Evolutionary conservation across 2,888 invertebrate genomes (phyloP).

Genomic region (Theretra japonica): DNA sequence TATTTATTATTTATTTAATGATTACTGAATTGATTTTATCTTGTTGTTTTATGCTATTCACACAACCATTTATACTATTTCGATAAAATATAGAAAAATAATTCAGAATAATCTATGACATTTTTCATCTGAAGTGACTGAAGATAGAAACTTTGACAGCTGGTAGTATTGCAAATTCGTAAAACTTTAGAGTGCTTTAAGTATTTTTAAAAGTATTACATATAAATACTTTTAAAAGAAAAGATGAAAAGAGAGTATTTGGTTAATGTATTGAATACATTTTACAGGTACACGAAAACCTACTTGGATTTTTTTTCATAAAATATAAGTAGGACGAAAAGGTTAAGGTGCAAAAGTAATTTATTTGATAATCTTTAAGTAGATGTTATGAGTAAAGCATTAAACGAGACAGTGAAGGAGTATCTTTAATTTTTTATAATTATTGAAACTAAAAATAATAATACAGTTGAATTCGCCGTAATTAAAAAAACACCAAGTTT

Average conservation of each 20-base stretch:
- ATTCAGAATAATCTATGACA: not conserved
- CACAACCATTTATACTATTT: not conserved
- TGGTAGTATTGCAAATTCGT: conserved; percentile 5
- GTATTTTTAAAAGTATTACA: conserved; percentile 18
- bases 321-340: not conserved
- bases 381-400: no score
- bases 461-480: no score
- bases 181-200: conserved; percentile 12
- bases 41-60: no score
- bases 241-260: conserved; percentile 3
- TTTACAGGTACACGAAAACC: not conserved
- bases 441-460: no score
- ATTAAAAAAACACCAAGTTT: no score
- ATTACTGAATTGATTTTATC: no score
- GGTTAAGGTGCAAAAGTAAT: no score
- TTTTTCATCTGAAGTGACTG: not conserved
- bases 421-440: no score
- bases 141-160: conserved; percentile 1
- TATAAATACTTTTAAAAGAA: conserved; percentile 17
- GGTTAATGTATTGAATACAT: conserved; percentile 2
- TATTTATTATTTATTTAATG: no score
- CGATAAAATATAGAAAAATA: not conserved
- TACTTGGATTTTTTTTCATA: conserved; percentile 33
- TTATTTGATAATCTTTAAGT: no score
- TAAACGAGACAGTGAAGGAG: no score